Conservation (phyloP, 2,113 vertebrate species). For the Bos taurus region DNA sequence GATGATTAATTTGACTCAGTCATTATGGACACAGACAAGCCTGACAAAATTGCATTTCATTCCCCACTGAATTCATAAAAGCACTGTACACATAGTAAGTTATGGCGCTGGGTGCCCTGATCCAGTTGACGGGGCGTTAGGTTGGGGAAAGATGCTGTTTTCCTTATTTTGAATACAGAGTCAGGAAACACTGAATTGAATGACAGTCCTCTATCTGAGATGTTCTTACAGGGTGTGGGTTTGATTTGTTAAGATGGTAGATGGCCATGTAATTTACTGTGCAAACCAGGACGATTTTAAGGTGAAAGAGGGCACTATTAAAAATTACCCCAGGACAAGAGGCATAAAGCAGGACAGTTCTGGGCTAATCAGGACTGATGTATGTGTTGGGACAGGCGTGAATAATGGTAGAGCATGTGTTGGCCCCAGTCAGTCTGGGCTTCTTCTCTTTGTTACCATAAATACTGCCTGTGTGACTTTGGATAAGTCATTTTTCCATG, state of each 20-base stretch:
- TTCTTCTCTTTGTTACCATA: neutral
- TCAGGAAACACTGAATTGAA: neutral
- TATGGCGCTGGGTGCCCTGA: slow-evolving; percentile 68
- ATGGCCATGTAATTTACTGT: neutral
- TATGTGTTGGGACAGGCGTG: neutral
- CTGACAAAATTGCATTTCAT: slow-evolving; percentile 94
- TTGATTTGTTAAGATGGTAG: neutral
- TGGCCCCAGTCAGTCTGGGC: neutral
- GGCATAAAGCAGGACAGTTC: neutral
- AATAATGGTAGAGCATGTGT: neutral
- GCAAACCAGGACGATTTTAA: neutral
- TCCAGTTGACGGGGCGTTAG: slow-evolving; percentile 70
- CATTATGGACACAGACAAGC: slow-evolving; percentile 95
- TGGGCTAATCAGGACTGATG: neutral
- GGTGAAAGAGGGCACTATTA: neutral
- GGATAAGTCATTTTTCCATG: neutral
- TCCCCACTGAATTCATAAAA: slow-evolving; percentile 89
- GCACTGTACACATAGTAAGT: slow-evolving; percentile 73
- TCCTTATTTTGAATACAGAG: slow-evolving; percentile 43
- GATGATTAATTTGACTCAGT: slow-evolving; percentile 97
- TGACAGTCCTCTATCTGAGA: neutral
- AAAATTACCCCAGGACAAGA: neutral
- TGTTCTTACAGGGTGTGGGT: neutral
- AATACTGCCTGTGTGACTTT: neutral
- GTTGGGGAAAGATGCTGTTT: slow-evolving; percentile 66